phyloP scores from a whole-genome alignment of 2,888 invertebrate species.

The Athalia rosae region DNA sequence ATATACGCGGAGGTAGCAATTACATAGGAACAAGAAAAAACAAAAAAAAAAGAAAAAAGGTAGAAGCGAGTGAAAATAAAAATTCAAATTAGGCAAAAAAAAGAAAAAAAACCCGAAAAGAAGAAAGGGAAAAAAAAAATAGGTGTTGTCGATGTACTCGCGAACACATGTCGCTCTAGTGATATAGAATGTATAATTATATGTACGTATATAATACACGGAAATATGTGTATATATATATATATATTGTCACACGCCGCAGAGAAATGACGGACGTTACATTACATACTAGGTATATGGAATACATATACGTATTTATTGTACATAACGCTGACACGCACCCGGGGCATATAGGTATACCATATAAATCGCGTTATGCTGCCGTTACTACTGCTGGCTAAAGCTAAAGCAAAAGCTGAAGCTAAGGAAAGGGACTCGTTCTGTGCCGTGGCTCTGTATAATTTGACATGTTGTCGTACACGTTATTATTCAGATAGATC shows the following conservation, averaged over 20 bases:
- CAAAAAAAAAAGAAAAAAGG: too few species aligned
- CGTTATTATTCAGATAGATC: constrained; percentile 74
- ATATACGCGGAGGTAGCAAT: too few species aligned
- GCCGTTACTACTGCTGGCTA: too few species aligned
- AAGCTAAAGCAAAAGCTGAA: neutral
- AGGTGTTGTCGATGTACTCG: constrained; percentile 53
- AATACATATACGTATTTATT: too few species aligned
- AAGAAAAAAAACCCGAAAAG: neutral
- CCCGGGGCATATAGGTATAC: constrained; percentile 53
- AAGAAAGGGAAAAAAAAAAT: neutral
- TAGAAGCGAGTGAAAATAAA: too few species aligned
- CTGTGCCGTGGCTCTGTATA: constrained; percentile 67
- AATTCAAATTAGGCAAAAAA: neutral
- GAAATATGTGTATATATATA: constrained; percentile 43
- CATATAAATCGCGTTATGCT: constrained; percentile 43
- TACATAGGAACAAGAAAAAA: too few species aligned
- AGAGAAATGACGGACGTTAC: constrained; percentile 45
- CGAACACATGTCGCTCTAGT: constrained; percentile 64
- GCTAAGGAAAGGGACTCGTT: constrained; percentile 35
- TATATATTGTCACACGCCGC: constrained; percentile 45
- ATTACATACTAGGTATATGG: too few species aligned
- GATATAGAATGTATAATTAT: constrained; percentile 31
- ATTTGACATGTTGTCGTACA: constrained; percentile 74
- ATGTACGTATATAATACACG: neutral
- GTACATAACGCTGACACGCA: constrained; percentile 47